Conservation (phyloP, 2,888 invertebrate genomes). For the Vanessa cardui region DNA sequence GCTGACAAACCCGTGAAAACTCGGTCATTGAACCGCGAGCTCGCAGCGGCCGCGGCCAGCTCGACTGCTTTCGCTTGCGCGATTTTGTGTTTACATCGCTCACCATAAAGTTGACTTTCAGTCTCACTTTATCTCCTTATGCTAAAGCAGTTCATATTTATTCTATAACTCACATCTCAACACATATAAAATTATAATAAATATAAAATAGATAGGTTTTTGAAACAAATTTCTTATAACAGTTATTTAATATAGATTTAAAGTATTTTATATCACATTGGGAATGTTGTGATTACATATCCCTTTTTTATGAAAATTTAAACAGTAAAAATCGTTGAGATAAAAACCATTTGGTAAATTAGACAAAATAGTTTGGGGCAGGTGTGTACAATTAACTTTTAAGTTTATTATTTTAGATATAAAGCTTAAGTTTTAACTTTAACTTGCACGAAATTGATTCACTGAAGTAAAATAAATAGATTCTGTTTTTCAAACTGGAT, state of each 20-base stretch:
- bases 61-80: slow-evolving; percentile 70
- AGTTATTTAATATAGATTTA: not conserved
- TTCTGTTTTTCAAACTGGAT: too few relatives aligned
- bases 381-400: too few relatives aligned
- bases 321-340: too few relatives aligned
- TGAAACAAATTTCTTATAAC: not conserved
- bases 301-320: too few relatives aligned
- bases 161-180: slow-evolving; percentile 52
- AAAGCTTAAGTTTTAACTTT: too few relatives aligned
- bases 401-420: too few relatives aligned
- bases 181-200: slow-evolving; percentile 19
- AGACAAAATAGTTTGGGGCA: too few relatives aligned
- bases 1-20: slow-evolving; percentile 83
- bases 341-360: too few relatives aligned
- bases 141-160: slow-evolving; percentile 57
- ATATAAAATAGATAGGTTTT: not conserved
- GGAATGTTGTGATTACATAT: too few relatives aligned
- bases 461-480: too few relatives aligned
- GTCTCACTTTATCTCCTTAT: slow-evolving; percentile 48
- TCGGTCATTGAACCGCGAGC: slow-evolving; percentile 80
- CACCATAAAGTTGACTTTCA: slow-evolving; percentile 65
- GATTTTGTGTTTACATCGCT: slow-evolving; percentile 66
- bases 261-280: too few relatives aligned
- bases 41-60: slow-evolving; percentile 63
- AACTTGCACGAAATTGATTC: too few relatives aligned